Base-by-base conservation (phyloP, 2,888 invertebrate genomes). In the Lathronympha strigana region DNA sequence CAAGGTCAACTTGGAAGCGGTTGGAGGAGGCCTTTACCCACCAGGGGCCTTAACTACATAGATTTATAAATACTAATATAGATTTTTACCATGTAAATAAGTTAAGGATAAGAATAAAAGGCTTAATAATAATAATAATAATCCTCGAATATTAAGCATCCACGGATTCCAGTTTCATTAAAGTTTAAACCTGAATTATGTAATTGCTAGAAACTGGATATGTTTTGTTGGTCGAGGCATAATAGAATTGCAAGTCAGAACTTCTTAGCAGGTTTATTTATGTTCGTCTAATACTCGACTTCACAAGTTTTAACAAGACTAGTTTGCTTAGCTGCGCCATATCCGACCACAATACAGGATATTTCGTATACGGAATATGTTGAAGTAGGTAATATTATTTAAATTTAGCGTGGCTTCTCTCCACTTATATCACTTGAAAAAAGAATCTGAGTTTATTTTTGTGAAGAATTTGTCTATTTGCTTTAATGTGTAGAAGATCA, bases 241-340 rank as follows among this genome's bases (percentile, higher is more conserved):
- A 19, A 31, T 28, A 28, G 11, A 17, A n/a, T 11, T 57, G 57
- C 61, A 66, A n/a, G 60, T 45, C 21, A 19, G 4, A 38, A 61
- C 36, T 61, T 61, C 61, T 69, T 60, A 58, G 66, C 67, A 66
- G 61, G 45, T 55, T 25, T 54, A 54, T 54, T 61, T 53, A 45
- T 33, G 33, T 63, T 21, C 19, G 19, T 13, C 45, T 23, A 23
- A n/a, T 25, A 57, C 31, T 53, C 43, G 45, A 45, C n/a, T 13
- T 31, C 23, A 15, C 25, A 64, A 64, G 51, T 64, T 64, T 36
- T 64, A 64, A 64, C 58, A 60, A 64, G 58, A 51, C 51, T 36
- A 45, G 51, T 53, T 60, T 13, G 58, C 36, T 13, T 49, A 36
- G 58, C 40, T 11, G 36, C 17, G 53, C 50, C 51, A 25, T 33